phyloP scores from a whole-genome alignment of 2,797 vertebrate species.

The Gadopsis bispinosus region DNA sequence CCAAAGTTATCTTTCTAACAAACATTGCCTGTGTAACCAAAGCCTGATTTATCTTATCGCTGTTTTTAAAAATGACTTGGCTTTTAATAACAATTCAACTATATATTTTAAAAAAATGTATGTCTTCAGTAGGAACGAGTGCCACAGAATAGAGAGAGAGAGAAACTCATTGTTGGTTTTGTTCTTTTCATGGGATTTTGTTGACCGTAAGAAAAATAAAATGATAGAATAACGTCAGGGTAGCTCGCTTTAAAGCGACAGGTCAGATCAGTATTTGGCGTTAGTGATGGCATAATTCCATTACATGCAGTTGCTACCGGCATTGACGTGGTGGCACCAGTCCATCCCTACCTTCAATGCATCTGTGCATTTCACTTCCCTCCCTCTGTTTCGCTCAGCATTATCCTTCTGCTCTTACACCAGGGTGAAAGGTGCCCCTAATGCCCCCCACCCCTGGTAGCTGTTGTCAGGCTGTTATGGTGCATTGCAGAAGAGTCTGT shows the following conservation, averaged over 20 bases:
- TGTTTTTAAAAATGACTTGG: neutral
- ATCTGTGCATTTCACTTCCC: constrained; percentile 30
- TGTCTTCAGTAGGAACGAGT: neutral
- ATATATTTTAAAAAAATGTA: neutral
- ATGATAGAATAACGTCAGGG: neutral
- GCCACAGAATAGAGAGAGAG: neutral
- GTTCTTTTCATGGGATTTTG: constrained; percentile 5
- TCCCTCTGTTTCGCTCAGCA: constrained; percentile 43
- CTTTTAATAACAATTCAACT: neutral
- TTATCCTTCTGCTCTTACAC: constrained; percentile 36
- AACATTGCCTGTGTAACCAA: neutral
- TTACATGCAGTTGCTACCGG: neutral
- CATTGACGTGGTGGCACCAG: neutral
- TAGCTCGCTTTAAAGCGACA: neutral
- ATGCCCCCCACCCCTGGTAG: constrained; percentile 17
- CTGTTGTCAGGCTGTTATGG: constrained; percentile 56
- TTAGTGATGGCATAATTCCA: neutral
- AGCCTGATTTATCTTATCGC: neutral
- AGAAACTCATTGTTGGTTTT: neutral
- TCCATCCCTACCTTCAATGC: neutral
- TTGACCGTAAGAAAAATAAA: neutral
- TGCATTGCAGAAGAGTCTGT: constrained; percentile 54
- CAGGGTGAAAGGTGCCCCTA: constrained; percentile 57
- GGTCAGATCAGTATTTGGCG: constrained; percentile 3
- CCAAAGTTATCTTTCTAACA: neutral